Conservation (phyloP, 2,113 vertebrate genomes). For the Hypocryptadius cinnamomeus region DNA sequence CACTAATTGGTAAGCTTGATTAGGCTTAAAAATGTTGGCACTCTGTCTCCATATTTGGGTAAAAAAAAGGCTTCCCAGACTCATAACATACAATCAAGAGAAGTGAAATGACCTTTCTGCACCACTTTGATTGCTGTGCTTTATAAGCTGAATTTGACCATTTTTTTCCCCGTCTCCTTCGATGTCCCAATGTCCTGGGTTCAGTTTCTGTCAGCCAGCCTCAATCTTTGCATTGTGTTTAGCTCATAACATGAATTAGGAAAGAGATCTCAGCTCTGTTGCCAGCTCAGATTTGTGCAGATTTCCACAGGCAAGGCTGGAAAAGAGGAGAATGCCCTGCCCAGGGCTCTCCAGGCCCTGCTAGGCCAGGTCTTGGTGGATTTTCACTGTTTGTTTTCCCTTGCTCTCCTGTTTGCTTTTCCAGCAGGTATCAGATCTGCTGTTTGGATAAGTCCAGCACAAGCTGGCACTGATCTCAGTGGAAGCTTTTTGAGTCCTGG, state of each 20-base stretch:
- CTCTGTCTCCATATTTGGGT: background rate
- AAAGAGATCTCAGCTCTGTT: background rate
- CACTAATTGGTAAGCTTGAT: constrained; percentile 41
- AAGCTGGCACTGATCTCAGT: background rate
- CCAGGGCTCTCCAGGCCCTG: background rate
- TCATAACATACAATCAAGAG: constrained; percentile 1
- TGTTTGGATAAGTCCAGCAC: background rate
- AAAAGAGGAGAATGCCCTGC: background rate
- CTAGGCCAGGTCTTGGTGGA: background rate
- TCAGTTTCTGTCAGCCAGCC: background rate
- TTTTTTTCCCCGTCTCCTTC: background rate
- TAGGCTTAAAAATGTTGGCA: background rate
- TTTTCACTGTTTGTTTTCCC: background rate
- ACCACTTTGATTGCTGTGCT: constrained; percentile 22
- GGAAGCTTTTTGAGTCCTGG: background rate
- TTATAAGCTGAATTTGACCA: background rate
- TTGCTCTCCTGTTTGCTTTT: background rate
- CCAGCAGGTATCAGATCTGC: background rate
- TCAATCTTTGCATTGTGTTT: background rate
- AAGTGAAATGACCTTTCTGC: constrained; percentile 31
- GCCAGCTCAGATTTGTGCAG: background rate
- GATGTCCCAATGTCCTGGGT: background rate
- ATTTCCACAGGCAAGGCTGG: background rate
- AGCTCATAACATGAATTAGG: background rate
- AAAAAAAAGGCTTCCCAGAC: background rate